phyloP scores from a whole-genome alignment of 2,113 vertebrate genomes.

The Panurus biarmicus region DNA sequence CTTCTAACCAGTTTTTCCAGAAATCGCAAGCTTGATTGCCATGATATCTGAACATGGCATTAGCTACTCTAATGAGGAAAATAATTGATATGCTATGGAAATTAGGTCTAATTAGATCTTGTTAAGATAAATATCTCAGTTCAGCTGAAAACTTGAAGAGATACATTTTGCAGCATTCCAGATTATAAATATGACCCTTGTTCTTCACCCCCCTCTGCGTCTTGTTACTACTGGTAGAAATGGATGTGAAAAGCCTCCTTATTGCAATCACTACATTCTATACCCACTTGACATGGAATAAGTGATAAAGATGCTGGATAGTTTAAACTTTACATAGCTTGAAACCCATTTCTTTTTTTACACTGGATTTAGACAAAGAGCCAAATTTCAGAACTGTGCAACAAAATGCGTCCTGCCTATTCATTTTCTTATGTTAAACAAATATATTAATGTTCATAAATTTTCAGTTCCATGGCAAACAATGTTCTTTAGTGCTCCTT shows the following conservation, averaged over 20 bases:
- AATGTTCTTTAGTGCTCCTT: neutral
- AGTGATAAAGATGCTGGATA: neutral
- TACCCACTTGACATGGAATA: neutral
- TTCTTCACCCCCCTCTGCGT: neutral
- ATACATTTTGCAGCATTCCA: slow-evolving; percentile 29
- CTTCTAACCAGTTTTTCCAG: slow-evolving; percentile 60
- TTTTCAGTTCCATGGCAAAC: neutral
- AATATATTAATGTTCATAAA: neutral
- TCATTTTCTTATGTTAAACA: neutral
- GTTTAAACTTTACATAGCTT: neutral
- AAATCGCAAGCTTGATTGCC: slow-evolving; percentile 51
- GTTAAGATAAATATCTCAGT: slow-evolving; percentile 59
- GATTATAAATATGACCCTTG: slow-evolving; percentile 42
- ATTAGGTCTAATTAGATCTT: slow-evolving; percentile 60
- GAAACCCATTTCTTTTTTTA: neutral
- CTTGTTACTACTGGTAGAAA: slow-evolving; percentile 13
- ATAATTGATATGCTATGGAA: slow-evolving; percentile 61
- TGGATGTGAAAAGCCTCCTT: neutral
- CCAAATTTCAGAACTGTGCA: neutral
- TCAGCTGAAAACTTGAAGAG: slow-evolving; percentile 38
- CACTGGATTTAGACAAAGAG: neutral
- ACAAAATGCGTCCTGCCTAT: neutral
- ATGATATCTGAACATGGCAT: slow-evolving; percentile 63
- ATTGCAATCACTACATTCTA: neutral
- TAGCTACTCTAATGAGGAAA: slow-evolving; percentile 58